Conservation (phyloP, 2,888 invertebrate species). For the Chymomyza caudatula region DNA sequence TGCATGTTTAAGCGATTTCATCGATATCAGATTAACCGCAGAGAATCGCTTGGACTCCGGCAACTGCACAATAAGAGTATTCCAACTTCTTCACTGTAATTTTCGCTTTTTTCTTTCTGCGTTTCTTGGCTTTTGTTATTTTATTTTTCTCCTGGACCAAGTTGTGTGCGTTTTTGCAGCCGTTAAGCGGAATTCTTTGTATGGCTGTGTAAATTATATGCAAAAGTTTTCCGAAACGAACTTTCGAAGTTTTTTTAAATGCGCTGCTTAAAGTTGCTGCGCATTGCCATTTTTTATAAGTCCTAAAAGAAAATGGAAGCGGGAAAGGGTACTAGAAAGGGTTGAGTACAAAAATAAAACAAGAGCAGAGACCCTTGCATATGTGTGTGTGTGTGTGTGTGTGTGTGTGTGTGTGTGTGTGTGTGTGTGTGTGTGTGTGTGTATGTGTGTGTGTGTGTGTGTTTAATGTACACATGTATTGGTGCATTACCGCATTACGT, state of each 20-base stretch:
- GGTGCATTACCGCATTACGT: conserved; percentile 10
- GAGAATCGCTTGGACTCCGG: no score
- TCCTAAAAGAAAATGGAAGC: background rate
- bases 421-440: background rate
- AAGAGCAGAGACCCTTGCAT: background rate
- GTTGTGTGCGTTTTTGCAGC: conserved; percentile 21
- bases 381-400: no score
- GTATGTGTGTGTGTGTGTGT: conserved; percentile 5
- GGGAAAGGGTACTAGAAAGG: background rate
- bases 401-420: conserved; percentile 3
- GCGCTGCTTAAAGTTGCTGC: conserved; percentile 12
- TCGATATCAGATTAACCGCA: no score
- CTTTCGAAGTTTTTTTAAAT: conserved; percentile 2
- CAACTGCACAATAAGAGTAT: no score
- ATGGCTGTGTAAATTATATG: conserved; percentile 55
- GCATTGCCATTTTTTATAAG: background rate
- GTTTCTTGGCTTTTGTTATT: conserved; percentile 1
- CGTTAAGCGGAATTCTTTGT: background rate
- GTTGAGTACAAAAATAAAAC: background rate
- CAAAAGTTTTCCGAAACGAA: conserved; percentile 31
- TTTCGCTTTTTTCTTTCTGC: background rate
- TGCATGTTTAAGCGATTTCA: no score
- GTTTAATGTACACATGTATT: conserved; percentile 9
- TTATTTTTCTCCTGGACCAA: conserved; percentile 26
- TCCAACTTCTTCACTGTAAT: background rate